Percentiles rank a stretch among this genome's conserved stretches.
Evolutionary conservation across 2,113 vertebrate genomes (phyloP).

Genomic region (Corythaixoides concolor): DNA sequence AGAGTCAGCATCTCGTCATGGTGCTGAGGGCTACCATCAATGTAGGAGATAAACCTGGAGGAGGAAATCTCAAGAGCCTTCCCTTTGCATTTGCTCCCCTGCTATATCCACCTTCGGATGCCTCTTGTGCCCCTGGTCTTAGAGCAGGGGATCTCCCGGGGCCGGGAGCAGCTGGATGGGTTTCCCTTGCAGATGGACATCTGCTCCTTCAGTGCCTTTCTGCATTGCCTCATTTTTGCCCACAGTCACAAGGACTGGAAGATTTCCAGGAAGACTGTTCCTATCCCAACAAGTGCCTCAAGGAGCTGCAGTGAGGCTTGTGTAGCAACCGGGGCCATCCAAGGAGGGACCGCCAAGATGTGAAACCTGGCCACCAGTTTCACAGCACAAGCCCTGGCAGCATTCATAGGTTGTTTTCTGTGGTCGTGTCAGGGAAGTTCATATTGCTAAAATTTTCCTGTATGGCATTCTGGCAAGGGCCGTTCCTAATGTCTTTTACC

Average conservation of each 20-base stretch:
- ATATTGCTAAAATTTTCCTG: background rate
- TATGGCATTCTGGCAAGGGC: background rate
- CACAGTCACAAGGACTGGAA: background rate
- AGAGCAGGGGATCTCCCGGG: background rate
- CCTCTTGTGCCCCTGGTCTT: background rate
- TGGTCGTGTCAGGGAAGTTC: background rate
- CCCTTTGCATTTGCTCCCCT: background rate
- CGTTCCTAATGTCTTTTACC: rapidly evolving
- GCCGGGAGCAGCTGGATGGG: background rate
- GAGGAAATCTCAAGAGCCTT: background rate
- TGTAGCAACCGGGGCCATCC: background rate
- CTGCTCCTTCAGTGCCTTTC: background rate
- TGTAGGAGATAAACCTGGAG: background rate
- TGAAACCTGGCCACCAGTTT: background rate
- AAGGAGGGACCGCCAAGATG: rapidly evolving
- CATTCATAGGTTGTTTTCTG: rapidly evolving
- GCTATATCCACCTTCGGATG: rapidly evolving
- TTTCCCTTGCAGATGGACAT: background rate
- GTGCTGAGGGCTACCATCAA: background rate
- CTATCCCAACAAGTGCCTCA: background rate
- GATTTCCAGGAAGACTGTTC: background rate
- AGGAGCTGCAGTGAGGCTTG: background rate
- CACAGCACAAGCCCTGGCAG: background rate
- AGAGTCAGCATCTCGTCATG: background rate
- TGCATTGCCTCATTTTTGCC: background rate